These are phyloP conservation scores for Opisthograptis luteolata DNA, from an alignment of 2,888 invertebrate species.

Conservation along the genomic window DNA sequence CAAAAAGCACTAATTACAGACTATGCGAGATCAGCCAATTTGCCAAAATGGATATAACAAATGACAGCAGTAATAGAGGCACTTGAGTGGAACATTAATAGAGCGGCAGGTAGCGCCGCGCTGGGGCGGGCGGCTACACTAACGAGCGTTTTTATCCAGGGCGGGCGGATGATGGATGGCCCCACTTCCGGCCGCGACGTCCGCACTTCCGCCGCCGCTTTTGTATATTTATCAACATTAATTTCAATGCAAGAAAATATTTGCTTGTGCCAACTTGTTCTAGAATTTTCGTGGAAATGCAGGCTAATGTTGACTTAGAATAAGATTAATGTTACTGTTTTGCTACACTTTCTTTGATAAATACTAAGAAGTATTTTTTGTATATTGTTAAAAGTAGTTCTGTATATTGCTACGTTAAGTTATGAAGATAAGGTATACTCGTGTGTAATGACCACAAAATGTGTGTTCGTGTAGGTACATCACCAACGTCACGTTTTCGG, in stretches of 20 bases:
- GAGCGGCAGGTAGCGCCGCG: conserved; percentile 72
- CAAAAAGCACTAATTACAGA: conserved; percentile 57
- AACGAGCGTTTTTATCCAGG: conserved; percentile 84
- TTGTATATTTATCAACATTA: conserved; percentile 81
- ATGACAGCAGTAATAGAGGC: conserved; percentile 82
- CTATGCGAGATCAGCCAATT: conserved; percentile 76
- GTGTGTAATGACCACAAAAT: too few species aligned
- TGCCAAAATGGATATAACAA: conserved; percentile 83
- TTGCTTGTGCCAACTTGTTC: conserved; percentile 46
- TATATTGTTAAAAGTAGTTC: too few species aligned
- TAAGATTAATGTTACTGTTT: conserved; percentile 18
- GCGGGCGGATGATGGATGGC: conserved; percentile 82
- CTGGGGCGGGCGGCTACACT: conserved; percentile 60
- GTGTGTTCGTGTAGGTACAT: too few species aligned
- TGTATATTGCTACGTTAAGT: too few species aligned
- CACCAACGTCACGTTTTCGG: too few species aligned
- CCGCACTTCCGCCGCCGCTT: conserved; percentile 71
- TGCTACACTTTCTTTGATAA: conserved; percentile 2
- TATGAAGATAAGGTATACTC: too few species aligned
- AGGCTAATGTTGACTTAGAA: conserved; percentile 14
- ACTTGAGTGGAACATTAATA: conserved; percentile 83
- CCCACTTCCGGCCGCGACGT: conserved; percentile 76
- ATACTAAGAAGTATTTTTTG: too few species aligned
- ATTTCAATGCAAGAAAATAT: conserved; percentile 73
- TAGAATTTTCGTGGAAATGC: conserved; percentile 34